Conservation (phyloP, 1,140 invertebrate genomes). For the Carposina sasakii region DNA sequence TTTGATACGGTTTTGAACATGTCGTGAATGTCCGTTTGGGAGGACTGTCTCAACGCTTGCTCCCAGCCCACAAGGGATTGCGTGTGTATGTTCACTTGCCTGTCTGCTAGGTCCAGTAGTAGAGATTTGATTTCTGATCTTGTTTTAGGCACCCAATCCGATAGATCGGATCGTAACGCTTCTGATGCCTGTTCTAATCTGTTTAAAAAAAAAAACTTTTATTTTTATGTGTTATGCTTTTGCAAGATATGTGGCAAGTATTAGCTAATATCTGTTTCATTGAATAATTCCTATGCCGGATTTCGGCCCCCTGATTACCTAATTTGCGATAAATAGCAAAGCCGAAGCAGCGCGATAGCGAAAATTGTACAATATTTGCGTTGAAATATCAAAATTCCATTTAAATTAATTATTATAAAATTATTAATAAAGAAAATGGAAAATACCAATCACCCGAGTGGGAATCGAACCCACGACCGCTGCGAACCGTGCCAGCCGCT, state of each 20-base stretch:
- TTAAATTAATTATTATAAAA: too few species aligned
- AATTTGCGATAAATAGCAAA: too few species aligned
- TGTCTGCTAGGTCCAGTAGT: constrained; percentile 45
- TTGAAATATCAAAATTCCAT: too few species aligned
- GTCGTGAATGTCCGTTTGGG: constrained; percentile 35
- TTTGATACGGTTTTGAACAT: constrained; percentile 61
- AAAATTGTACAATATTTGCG: too few species aligned
- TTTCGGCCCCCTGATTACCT: too few species aligned
- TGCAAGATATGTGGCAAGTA: background rate
- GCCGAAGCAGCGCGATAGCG: too few species aligned
- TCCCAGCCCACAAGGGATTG: constrained; percentile 47
- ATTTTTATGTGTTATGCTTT: background rate
- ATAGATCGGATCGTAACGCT: constrained; percentile 48
- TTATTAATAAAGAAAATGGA: too few species aligned
- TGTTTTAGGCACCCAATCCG: constrained; percentile 56
- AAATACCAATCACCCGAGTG: too few species aligned
- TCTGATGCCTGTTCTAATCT: constrained; percentile 58
- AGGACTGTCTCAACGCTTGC: constrained; percentile 41
- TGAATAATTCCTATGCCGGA: too few species aligned
- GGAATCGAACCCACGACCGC: too few species aligned
- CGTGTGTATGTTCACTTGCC: constrained; percentile 38
- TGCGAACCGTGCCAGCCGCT: too few species aligned
- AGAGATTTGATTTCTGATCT: constrained; percentile 41
- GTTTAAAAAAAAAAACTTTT: constrained; percentile 12
- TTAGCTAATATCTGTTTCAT: too few species aligned